Conservation (phyloP, 2,113 vertebrate genomes). For the Taurulus bubalis region DNA sequence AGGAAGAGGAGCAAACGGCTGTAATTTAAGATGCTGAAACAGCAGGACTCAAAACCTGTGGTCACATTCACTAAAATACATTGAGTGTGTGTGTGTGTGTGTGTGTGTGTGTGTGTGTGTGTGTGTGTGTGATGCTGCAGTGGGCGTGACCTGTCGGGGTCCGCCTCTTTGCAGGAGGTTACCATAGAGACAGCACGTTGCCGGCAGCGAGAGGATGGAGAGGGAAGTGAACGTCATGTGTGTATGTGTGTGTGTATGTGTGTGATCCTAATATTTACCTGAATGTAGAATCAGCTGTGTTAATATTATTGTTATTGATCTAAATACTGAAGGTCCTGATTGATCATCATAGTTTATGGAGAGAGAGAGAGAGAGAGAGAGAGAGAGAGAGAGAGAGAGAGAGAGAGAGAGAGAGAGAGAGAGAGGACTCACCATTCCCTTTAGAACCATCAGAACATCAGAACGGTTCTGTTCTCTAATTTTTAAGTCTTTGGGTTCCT, state of each 20-base stretch:
- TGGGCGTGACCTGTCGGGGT: constrained; percentile 60
- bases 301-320: too few relatives aligned
- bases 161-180: constrained; percentile 76
- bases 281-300: too few relatives aligned
- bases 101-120: constrained; percentile 41
- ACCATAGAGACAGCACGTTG: constrained; percentile 69
- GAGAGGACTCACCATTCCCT: too few relatives aligned
- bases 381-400: too few relatives aligned
- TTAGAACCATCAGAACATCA: too few relatives aligned
- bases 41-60: constrained; percentile 23
- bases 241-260: neutral
- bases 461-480: too few relatives aligned
- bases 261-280: too few relatives aligned
- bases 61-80: constrained; percentile 35
- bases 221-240: constrained; percentile 6
- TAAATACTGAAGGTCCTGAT: too few relatives aligned
- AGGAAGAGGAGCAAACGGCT: neutral
- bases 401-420: too few relatives aligned
- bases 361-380: too few relatives aligned
- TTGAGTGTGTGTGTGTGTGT: constrained; percentile 25
- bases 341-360: too few relatives aligned
- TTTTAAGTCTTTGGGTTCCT: too few relatives aligned
- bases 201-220: constrained; percentile 46
- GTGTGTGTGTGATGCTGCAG: constrained; percentile 64
- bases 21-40: constrained; percentile 54